Conservation (phyloP, 2,113 vertebrate genomes). For the Tricholaema leucomelas region DNA sequence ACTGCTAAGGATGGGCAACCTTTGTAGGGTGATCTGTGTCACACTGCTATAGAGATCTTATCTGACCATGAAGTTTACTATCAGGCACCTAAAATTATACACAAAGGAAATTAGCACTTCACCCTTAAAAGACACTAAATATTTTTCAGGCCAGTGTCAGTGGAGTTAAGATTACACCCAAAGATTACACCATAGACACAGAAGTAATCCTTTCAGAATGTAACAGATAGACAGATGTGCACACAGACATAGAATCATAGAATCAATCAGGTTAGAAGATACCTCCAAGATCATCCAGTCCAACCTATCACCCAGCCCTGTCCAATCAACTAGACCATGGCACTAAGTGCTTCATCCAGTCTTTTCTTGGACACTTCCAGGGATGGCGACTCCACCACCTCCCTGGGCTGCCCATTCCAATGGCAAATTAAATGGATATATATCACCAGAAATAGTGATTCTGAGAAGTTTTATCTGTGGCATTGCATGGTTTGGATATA, state of each 20-base stretch:
- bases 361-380: too few relatives aligned
- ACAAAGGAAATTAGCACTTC: slow-evolving; percentile 1
- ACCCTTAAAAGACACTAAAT: neutral
- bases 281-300: too few relatives aligned
- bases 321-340: too few relatives aligned
- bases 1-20: neutral
- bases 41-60: neutral
- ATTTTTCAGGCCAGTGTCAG: neutral
- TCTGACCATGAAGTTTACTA: neutral
- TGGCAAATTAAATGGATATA: too few relatives aligned
- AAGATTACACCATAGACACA: neutral
- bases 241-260: neutral
- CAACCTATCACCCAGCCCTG: too few relatives aligned
- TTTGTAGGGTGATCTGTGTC: neutral
- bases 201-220: neutral
- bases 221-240: neutral
- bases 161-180: neutral
- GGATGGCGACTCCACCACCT: too few relatives aligned
- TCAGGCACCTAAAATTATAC: neutral
- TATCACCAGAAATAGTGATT: neutral
- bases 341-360: too few relatives aligned
- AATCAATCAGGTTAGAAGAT: too few relatives aligned
- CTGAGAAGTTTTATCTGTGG: neutral
- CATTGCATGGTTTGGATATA: neutral
- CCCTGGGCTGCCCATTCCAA: too few relatives aligned